phyloP scores from a whole-genome alignment of 2,113 vertebrate genomes.

The Cairina moschata region DNA sequence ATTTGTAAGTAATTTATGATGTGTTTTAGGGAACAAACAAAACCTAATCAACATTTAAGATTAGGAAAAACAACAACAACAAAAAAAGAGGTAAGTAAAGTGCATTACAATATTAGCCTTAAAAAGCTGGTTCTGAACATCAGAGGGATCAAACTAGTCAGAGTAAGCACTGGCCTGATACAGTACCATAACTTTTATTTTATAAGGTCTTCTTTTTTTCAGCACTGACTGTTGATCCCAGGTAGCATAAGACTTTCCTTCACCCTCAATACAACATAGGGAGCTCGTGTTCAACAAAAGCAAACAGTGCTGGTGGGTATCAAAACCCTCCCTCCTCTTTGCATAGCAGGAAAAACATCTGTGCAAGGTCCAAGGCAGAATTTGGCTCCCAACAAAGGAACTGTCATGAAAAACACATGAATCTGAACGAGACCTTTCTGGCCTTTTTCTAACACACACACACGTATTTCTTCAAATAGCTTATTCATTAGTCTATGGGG shows the following conservation, averaged over 20 bases:
- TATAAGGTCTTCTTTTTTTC: background rate
- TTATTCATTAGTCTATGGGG: background rate
- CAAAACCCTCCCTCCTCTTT: background rate
- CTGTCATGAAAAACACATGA: background rate
- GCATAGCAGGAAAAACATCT: constrained; percentile 6
- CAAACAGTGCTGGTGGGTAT: background rate
- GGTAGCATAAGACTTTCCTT: background rate
- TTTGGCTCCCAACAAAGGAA: background rate
- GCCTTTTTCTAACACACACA: background rate
- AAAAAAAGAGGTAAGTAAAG: background rate
- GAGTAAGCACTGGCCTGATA: background rate
- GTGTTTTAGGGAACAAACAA: background rate
- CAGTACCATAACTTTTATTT: background rate
- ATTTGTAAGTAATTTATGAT: background rate
- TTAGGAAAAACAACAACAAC: background rate
- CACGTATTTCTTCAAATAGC: background rate
- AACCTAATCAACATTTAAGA: background rate
- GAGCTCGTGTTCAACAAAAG: background rate
- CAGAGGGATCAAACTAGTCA: background rate
- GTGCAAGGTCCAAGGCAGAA: background rate
- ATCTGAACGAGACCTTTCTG: background rate
- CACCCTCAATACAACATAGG: background rate
- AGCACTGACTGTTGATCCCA: background rate
- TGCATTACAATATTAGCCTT: background rate
- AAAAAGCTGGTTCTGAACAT: background rate